Base-by-base conservation (phyloP, 2,113 vertebrate genomes). In the Stercorarius parasiticus region DNA sequence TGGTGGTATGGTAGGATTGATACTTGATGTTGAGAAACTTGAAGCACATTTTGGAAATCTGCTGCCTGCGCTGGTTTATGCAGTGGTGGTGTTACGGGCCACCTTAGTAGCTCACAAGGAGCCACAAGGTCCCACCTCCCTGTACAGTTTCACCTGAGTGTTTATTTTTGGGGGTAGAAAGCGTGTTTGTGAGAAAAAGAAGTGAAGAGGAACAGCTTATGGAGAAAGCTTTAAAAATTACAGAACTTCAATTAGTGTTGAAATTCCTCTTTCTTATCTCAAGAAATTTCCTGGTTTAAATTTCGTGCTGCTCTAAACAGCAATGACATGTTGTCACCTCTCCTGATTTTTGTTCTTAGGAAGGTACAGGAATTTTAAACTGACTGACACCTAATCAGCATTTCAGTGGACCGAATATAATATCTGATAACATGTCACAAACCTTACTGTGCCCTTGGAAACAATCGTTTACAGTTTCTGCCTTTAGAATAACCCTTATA, bases 351-450 rank as follows among this genome's bases (percentile, higher is more conserved):
- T 95, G 66, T 66, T 82, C 62, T 72, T 56, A 21, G 74, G 59
- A 74, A 94, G 21, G 19, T 69, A 56, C 8, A 70, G 78, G 50
- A 70, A 45, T 93, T 94, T 87, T 69, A 47, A 80, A 72, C 36
- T 52, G 36, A 29, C 56, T 74, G 74, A 42, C 40, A 29, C 52
- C 52, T 82, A 59, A 79, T 53, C 43, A 77, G 58, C 42, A 49
- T 90, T 84, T 93, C 25, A 14, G 58, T 40, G 76, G 74, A 89
- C 73, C 13, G 20, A 77, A 55, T 77, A 27, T 50, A 80, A 14
- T 59, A 19, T 56, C 61, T 90, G 53, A 56, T 85, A 76, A 20
- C 52, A 6, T 52, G 62, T 32, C 53, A 15, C 19, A 36, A 59
- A 62, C 19, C 47, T 11, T 38, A 66, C 36, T 18, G 25, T 92